These are phyloP conservation scores for Latrodectus elegans DNA, from an alignment of 2,888 invertebrate genomes.

Conservation along the genomic window DNA sequence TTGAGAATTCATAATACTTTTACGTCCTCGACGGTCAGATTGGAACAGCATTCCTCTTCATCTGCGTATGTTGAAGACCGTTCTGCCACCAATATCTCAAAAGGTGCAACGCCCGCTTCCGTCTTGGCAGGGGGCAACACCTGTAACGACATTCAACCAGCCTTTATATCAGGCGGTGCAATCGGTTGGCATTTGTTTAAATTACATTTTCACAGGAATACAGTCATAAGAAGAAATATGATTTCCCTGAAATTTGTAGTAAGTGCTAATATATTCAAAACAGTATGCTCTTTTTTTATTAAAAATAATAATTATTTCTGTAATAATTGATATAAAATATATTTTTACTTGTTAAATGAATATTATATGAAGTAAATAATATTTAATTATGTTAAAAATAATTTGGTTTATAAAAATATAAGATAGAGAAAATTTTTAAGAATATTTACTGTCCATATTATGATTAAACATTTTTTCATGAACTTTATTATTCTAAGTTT, in stretches of 20 bases:
- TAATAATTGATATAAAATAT: too few species aligned
- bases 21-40: not conserved
- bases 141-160: not conserved
- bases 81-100: not conserved
- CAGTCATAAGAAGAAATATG: not conserved
- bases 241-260: not conserved
- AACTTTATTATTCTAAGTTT: too few species aligned
- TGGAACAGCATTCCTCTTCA: not conserved
- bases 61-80: not conserved
- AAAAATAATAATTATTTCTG: too few species aligned
- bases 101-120: slow-evolving; percentile 1
- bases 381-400: too few species aligned
- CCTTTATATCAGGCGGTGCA: not conserved
- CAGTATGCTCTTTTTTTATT: too few species aligned
- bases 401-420: too few species aligned
- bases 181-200: not conserved
- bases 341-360: too few species aligned
- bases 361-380: too few species aligned
- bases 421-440: too few species aligned
- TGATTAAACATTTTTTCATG: too few species aligned
- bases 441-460: too few species aligned
- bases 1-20: not conserved
- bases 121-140: not conserved
- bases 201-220: not conserved
- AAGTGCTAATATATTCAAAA: not conserved